Evolutionary conservation across 2,797 vertebrate genomes (phyloP).

Genomic region (Alectoris magna): DNA sequence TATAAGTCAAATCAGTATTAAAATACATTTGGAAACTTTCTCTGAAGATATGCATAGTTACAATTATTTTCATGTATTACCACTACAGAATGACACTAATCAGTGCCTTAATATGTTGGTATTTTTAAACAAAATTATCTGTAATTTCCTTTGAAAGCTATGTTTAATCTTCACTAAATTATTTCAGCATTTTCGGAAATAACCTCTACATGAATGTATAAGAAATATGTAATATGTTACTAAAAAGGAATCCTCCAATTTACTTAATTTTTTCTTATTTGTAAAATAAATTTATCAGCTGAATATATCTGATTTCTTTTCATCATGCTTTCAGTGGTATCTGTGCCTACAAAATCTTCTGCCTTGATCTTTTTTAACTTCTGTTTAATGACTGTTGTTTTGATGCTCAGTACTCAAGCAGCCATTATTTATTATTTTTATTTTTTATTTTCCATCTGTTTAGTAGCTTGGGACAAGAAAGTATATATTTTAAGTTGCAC

Average conservation of each 20-base stretch:
- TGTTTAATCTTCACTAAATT: not conserved
- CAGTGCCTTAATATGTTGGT: not conserved
- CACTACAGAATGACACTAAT: not conserved
- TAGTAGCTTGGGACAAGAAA: not conserved
- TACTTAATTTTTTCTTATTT: not conserved
- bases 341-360: not conserved
- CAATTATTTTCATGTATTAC: not conserved
- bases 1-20: conserved; percentile 5
- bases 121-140: not conserved
- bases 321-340: not conserved
- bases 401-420: not conserved
- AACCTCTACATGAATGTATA: not conserved
- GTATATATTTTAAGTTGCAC: not conserved
- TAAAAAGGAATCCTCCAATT: not conserved
- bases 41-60: not conserved
- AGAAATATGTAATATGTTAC: not conserved
- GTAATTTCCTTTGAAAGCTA: not conserved
- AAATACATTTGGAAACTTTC: conserved; percentile 17
- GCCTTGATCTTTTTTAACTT: not conserved
- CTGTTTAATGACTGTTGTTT: not conserved
- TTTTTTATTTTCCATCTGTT: not conserved
- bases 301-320: not conserved
- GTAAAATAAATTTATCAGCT: not conserved
- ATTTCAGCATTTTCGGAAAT: not conserved
- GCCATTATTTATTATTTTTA: not conserved